Conservation (phyloP, 1,140 invertebrate genomes). For the Neoseiulus cucumeris region DNA sequence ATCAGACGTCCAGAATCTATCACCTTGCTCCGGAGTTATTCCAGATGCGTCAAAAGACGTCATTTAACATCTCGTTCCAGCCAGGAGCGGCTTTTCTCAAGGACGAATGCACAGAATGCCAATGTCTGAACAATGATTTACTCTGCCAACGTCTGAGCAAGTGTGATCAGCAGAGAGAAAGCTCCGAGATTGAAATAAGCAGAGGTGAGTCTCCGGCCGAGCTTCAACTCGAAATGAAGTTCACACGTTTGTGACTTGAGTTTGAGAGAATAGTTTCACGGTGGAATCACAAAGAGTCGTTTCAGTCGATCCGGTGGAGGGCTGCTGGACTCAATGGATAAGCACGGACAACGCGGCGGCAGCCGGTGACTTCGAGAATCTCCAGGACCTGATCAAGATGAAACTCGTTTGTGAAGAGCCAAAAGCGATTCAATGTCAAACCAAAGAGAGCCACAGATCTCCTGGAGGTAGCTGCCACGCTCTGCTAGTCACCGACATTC, state of each 20-base stretch:
- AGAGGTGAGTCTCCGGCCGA: not conserved
- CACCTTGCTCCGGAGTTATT: not conserved
- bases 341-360: slow-evolving; percentile 16
- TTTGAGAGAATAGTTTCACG: too few species aligned
- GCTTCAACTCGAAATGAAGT: too few species aligned
- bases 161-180: not conserved
- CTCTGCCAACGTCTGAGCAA: slow-evolving; percentile 25
- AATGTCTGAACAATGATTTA: slow-evolving; percentile 51
- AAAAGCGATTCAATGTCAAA: slow-evolving; percentile 15
- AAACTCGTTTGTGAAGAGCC: slow-evolving; percentile 17
- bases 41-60: not conserved
- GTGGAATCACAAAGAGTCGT: not conserved
- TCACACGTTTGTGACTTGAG: too few species aligned
- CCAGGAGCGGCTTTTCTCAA: slow-evolving; percentile 37
- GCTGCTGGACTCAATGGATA: slow-evolving; percentile 25
- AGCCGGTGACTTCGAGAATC: slow-evolving; percentile 17
- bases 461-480: not conserved
- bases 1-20: not conserved
- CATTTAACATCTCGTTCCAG: slow-evolving; percentile 24
- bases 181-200: not conserved
- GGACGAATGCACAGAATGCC: slow-evolving; percentile 43
- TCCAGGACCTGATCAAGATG: not conserved
- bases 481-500: not conserved
- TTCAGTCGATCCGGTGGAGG: slow-evolving; percentile 9
- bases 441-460: not conserved